These are phyloP conservation scores for Lepidurus couesii DNA, from an alignment of 1,140 invertebrate genomes.

Conservation along the genomic window DNA sequence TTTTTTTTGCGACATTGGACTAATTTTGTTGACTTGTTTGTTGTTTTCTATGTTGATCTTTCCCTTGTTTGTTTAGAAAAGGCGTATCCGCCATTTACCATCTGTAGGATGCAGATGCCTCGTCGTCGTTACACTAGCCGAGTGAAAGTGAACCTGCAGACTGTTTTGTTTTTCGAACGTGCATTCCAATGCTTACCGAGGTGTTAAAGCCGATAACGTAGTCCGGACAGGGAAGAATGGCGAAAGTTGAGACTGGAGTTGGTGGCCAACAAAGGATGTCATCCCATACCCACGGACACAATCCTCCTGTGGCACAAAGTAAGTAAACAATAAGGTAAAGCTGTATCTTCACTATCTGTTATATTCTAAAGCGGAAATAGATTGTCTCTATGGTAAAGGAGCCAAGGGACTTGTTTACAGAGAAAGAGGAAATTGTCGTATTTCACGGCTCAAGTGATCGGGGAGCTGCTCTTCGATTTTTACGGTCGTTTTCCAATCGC, in stretches of 20 bases:
- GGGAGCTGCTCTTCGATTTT: too few species aligned
- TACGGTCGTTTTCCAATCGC: too few species aligned
- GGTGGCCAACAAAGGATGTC: conserved; percentile 52
- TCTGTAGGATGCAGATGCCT: too few species aligned
- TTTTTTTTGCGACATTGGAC: too few species aligned
- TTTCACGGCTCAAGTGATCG: too few species aligned
- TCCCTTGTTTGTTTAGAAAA: too few species aligned
- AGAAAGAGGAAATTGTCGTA: background rate
- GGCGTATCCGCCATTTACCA: too few species aligned
- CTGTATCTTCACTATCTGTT: background rate
- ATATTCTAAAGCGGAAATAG: background rate
- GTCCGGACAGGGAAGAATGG: conserved; percentile 48
- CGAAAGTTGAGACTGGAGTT: conserved; percentile 46
- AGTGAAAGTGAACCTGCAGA: too few species aligned
- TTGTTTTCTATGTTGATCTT: too few species aligned
- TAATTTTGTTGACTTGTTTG: too few species aligned
- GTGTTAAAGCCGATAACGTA: conserved; percentile 49
- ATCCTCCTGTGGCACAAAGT: conserved; percentile 2
- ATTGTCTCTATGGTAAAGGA: background rate
- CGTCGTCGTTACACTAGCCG: too few species aligned
- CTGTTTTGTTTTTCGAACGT: too few species aligned
- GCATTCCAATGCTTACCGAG: conserved; percentile 3
- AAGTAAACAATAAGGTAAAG: conserved; percentile 4
- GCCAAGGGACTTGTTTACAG: background rate
- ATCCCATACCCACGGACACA: conserved; percentile 51